Percentiles rank a stretch among this genome's conserved stretches.
These are phyloP conservation scores for Trichosurus vulpecula DNA, from an alignment of 2,797 vertebrate species.

Conservation along the genomic window DNA sequence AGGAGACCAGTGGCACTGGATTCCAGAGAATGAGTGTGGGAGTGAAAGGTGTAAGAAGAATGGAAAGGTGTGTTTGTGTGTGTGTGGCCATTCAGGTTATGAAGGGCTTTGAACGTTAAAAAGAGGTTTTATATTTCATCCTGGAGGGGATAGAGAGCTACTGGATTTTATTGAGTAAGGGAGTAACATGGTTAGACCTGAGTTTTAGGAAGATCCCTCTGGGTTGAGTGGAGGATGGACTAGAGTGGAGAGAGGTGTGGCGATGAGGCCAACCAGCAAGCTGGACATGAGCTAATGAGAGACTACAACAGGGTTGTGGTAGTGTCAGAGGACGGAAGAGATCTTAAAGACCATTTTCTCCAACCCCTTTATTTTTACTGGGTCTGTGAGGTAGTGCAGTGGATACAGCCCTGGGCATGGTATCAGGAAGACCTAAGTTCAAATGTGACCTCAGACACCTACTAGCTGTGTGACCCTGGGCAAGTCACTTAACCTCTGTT, in stretches of 20 bases:
- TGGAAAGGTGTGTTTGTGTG: background rate
- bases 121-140: background rate
- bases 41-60: background rate
- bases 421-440: background rate
- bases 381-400: background rate
- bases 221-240: background rate
- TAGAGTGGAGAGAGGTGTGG: background rate
- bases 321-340: background rate
- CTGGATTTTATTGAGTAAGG: background rate
- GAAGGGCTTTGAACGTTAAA: background rate
- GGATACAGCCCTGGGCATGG: background rate
- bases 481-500: background rate
- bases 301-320: background rate
- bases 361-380: background rate
- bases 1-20: background rate
- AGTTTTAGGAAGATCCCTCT: background rate
- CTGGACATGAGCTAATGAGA: background rate
- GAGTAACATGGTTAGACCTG: too few species aligned
- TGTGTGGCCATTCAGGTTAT: background rate
- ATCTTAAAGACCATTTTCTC: background rate
- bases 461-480: background rate
- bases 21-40: background rate
- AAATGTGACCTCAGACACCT: background rate
- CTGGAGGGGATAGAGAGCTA: background rate
- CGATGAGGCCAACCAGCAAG: background rate